A percentile compares a stretch with the other conserved stretches of the same genome.
phyloP scores from a whole-genome alignment of 2,797 vertebrate genomes.

The Sarcophilus harrisii region DNA sequence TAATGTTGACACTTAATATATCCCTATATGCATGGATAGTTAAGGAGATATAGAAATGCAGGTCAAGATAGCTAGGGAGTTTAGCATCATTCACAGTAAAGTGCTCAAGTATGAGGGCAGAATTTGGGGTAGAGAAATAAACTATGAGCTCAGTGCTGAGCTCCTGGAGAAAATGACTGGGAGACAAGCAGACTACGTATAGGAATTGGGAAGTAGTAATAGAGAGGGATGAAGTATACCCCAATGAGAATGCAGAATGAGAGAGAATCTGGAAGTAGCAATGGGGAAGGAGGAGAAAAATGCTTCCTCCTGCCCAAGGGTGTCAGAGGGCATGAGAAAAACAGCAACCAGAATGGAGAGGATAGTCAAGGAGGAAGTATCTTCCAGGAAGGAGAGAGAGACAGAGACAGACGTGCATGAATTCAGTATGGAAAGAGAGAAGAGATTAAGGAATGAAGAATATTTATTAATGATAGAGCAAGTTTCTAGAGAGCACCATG shows the following conservation, averaged over 20 bases:
- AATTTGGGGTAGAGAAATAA: background rate
- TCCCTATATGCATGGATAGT: background rate
- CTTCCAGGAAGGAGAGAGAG: background rate
- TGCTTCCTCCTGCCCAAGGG: background rate
- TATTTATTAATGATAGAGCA: background rate
- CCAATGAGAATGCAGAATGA: background rate
- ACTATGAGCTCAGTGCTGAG: background rate
- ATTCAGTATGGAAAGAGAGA: background rate
- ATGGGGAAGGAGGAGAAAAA: background rate
- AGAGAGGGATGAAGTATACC: background rate
- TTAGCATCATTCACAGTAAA: background rate
- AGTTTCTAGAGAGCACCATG: background rate
- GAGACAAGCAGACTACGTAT: background rate
- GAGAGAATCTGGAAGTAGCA: background rate
- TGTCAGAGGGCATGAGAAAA: background rate
- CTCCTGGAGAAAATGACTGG: background rate
- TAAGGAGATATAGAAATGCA: background rate
- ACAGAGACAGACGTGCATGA: background rate
- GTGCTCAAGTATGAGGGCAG: background rate
- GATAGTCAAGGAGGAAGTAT: background rate
- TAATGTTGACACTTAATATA: background rate
- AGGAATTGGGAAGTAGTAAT: background rate
- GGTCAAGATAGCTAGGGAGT: background rate
- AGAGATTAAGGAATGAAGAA: background rate
- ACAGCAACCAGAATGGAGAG: background rate